Evolutionary conservation across 2,113 vertebrate genomes (phyloP), one percentile per base, ranked within the genome.

Genomic region (Eulemur macaco): DNA sequence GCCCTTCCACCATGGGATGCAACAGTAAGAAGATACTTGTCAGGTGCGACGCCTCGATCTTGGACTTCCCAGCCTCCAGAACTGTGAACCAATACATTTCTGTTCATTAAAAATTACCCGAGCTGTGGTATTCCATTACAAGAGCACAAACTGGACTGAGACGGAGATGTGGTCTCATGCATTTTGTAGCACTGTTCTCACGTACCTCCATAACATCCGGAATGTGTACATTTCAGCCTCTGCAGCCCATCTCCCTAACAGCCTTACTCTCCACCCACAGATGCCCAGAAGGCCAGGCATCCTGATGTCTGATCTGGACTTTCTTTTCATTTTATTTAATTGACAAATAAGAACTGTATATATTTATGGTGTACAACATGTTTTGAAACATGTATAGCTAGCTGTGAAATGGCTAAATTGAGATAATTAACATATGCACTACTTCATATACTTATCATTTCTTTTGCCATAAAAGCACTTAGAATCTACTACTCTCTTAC

Each of bases 181-280:
- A 0, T 15, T 21, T 15, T 34, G n/a, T 1, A 47, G 15, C 2
- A 3, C 45, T n/a, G n/a, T 29, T 42, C 80, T 58, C 34, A 17
- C 0, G 18, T 20, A 15, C 14, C 47, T 71, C 80, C 1, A 0
- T 1, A 18, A 20, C 8, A 71, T 8, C 37, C 31, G 11, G 31
- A 63, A 20, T 17, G 18, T 50, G 7, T 6, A 21, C 37, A 14
- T 50, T 5, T 78, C 31, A 58, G 84, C 21, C 56, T 9, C 39
- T 71, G 15, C 27, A 64, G 6, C 21, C 13, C 0, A 13, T 31
- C 77, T 50, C 50, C 76, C 13, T 13, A 60, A 69, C 18, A 4
- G 20, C 50, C n/a, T 63, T n/a, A 50, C 8, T 5, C 14, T n/a
- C 37, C 14, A 47, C 60, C 39, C 29, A 69, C 5, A 37, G 63